Base-by-base conservation (phyloP, 2,888 invertebrate species). In the Antheraea assamensis region DNA sequence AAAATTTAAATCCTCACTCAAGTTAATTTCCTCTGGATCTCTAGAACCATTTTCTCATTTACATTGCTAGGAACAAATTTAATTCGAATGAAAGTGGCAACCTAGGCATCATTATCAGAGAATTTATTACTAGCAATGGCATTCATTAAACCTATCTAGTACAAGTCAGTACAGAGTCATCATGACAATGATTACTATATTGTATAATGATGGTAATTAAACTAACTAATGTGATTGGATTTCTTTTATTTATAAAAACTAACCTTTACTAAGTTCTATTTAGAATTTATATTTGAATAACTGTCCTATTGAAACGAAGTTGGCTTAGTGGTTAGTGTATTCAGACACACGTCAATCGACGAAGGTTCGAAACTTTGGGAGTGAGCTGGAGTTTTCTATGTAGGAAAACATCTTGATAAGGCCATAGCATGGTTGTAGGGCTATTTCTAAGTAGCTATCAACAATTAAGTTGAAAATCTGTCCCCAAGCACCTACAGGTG, bases 1-100 rank as follows among this genome's bases (percentile, higher is more conserved):
- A 92, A 92, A 92, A 90, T 92, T 92, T 90, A 88, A 91, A 91
- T 90, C 90, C 85, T 86, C 86, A 88, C 88, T 91, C 87, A 88
- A 91, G 92, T 89, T 91, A 91, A 92, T 91, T 92, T 91, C 87
- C 90, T 88, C 84, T 79, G 88, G 83, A 90, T 84, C 86, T 83
- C 76, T 81, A 85, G 85, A 88, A 85, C 83, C 87, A 87, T 89
- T 92, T 90, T 89, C 88, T 89, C 84, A 85, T 89, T 88, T 88
- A 87, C 87, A 86, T 87, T 83, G 82, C 86, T 79, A 75, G 78
- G 85, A 82, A 87, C 82, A 85, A 88, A 89, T 88, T 89, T 85
- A 87, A 89, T 87, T 81, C 80, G 82, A 82, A 84, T 79, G 81
- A 84, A 81, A 78, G 78, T 79, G 81, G 79, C 78, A 82, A 78